Evolutionary conservation across 2,888 invertebrate genomes (phyloP).

Genomic region (Argyra leucocephala): DNA sequence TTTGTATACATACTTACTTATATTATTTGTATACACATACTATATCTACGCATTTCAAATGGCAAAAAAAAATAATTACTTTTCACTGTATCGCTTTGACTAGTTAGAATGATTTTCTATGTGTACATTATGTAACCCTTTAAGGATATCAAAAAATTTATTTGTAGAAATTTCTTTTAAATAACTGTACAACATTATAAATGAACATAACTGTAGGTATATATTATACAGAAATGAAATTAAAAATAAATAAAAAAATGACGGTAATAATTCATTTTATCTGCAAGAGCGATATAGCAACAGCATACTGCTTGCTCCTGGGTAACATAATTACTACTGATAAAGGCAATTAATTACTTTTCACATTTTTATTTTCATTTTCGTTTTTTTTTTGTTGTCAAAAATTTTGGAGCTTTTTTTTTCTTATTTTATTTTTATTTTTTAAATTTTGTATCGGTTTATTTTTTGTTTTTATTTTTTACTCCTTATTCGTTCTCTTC

Average conservation of each 20-base stretch:
- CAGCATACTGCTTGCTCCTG: background rate
- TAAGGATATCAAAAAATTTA: background rate
- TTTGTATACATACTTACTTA: background rate
- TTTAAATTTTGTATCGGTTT: too few species aligned
- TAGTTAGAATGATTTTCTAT: too few species aligned
- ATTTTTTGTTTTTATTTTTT: background rate
- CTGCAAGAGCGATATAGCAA: background rate
- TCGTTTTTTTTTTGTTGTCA: background rate
- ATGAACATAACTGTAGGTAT: too few species aligned
- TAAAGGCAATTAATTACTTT: slow-evolving; percentile 11
- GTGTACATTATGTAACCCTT: background rate
- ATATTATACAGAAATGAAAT: background rate
- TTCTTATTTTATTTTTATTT: too few species aligned
- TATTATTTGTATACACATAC: background rate
- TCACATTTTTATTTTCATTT: background rate
- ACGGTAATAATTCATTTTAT: slow-evolving; percentile 3
- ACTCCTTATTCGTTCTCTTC: too few species aligned
- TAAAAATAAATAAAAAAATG: background rate
- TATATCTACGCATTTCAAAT: background rate
- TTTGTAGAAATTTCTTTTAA: background rate
- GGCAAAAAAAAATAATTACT: background rate
- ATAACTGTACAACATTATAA: background rate
- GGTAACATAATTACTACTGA: slow-evolving; percentile 11
- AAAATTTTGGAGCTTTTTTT: background rate
- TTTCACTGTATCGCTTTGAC: background rate